These are phyloP conservation scores for Hypercompe scribonia DNA, from an alignment of 2,888 invertebrate genomes.

Conservation along the genomic window DNA sequence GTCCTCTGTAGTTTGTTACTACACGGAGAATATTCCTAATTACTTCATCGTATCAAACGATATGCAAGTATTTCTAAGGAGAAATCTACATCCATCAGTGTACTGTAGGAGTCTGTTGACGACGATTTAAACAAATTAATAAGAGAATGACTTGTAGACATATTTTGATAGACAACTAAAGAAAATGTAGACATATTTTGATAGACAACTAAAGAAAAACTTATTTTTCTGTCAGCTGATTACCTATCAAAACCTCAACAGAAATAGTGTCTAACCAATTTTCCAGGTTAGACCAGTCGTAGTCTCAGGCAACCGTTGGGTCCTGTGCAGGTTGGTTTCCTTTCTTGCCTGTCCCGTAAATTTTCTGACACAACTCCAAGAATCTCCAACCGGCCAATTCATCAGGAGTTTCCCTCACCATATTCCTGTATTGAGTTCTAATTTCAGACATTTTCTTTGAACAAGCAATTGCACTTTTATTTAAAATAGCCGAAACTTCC, in stretches of 20 bases:
- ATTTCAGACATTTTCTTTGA: conserved; percentile 81
- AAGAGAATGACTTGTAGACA: neutral
- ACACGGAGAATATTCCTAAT: too few relatives aligned
- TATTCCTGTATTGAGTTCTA: conserved; percentile 72
- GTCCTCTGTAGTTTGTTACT: too few relatives aligned
- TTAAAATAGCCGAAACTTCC: conserved; percentile 70
- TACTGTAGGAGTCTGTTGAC: too few relatives aligned
- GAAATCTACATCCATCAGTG: too few relatives aligned
- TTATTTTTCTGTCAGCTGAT: neutral
- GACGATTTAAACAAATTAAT: neutral
- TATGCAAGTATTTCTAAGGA: too few relatives aligned
- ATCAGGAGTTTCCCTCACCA: conserved; percentile 69
- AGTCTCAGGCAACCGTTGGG: conserved; percentile 20
- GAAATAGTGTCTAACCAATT: conserved; percentile 22
- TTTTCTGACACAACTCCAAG: conserved; percentile 76
- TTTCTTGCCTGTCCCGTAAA: conserved; percentile 79
- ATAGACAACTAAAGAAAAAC: neutral
- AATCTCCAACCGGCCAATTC: conserved; percentile 72
- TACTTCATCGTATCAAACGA: too few relatives aligned
- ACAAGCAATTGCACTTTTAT: conserved; percentile 74
- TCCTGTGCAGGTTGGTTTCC: conserved; percentile 28
- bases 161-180: neutral
- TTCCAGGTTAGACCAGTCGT: conserved; percentile 24
- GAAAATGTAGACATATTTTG: too few relatives aligned
- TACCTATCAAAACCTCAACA: neutral